Percentiles rank a stretch among this genome's conserved stretches.
phyloP scores from a whole-genome alignment of 2,797 vertebrate species.

The Mus caroli region DNA sequence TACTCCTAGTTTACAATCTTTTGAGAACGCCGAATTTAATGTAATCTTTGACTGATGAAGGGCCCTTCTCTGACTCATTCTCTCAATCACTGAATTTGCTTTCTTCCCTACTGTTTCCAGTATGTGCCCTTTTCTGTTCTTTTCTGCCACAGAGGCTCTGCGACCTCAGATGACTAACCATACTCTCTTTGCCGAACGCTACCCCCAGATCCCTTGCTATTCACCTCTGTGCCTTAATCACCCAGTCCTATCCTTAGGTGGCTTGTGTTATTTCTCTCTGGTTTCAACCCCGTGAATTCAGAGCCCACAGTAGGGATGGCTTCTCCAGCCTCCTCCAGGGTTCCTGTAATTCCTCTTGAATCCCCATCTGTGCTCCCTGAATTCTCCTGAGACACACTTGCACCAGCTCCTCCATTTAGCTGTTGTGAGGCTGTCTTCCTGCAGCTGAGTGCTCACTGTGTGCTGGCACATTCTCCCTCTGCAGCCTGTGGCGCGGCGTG shows the following conservation, averaged over 20 bases:
- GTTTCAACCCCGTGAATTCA: not conserved
- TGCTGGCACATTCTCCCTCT: not conserved
- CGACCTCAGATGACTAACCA: not conserved
- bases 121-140: slow-evolving; percentile 3
- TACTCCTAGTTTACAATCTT: not conserved
- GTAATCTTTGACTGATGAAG: not conserved
- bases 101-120: not conserved
- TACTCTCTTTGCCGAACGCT: not conserved
- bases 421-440: not conserved
- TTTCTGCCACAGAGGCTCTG: not conserved
- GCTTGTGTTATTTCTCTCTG: not conserved
- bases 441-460: not conserved
- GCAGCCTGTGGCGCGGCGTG: not conserved
- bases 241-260: not conserved
- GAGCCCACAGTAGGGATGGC: not conserved
- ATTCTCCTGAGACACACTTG: not conserved
- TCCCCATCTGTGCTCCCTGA: not conserved
- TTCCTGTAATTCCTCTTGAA: slow-evolving; percentile 55
- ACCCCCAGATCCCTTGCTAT: too few species aligned
- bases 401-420: not conserved
- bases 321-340: not conserved
- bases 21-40: slow-evolving; percentile 51
- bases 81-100: not conserved
- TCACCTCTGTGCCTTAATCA: not conserved
- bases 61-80: not conserved